phyloP scores from a whole-genome alignment of 2,113 vertebrate species.

The Plotosus lineatus region DNA sequence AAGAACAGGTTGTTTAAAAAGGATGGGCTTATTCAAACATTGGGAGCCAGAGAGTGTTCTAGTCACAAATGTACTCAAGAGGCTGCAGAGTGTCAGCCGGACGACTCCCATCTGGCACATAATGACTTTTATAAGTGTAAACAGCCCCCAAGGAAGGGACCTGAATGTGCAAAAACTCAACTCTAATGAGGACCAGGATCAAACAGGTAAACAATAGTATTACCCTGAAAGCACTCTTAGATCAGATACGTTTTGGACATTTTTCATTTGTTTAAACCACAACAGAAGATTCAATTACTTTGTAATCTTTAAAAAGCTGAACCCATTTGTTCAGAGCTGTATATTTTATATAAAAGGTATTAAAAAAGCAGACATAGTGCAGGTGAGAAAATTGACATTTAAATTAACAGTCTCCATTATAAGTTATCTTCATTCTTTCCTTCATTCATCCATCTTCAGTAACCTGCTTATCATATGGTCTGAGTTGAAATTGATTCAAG shows the following conservation, averaged over 20 bases:
- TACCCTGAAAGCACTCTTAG: not conserved
- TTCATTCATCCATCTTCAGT: not conserved
- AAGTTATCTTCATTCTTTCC: not conserved
- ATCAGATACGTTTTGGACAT: not conserved
- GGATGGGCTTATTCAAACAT: slow-evolving; percentile 40
- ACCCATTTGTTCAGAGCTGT: not conserved
- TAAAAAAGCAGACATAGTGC: not conserved
- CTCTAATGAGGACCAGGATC: slow-evolving; percentile 26
- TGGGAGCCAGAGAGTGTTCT: slow-evolving; percentile 18
- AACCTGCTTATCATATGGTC: not conserved
- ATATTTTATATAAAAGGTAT: not conserved
- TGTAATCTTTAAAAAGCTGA: not conserved
- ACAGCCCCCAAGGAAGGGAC: slow-evolving; percentile 41
- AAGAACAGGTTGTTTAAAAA: slow-evolving; percentile 24
- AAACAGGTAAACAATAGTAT: slow-evolving; percentile 8
- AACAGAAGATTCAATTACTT: not conserved
- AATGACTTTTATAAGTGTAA: slow-evolving; percentile 59
- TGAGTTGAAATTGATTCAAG: not conserved
- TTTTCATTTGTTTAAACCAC: not conserved
- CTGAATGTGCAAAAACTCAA: slow-evolving; percentile 44
- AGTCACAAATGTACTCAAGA: slow-evolving; percentile 45
- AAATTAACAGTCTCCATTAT: not conserved
- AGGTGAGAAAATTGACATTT: not conserved
- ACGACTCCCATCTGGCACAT: slow-evolving; percentile 71
- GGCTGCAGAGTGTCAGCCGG: slow-evolving; percentile 65